phyloP scores from a whole-genome alignment of 2,113 vertebrate species.

The Anoplopoma fimbria region DNA sequence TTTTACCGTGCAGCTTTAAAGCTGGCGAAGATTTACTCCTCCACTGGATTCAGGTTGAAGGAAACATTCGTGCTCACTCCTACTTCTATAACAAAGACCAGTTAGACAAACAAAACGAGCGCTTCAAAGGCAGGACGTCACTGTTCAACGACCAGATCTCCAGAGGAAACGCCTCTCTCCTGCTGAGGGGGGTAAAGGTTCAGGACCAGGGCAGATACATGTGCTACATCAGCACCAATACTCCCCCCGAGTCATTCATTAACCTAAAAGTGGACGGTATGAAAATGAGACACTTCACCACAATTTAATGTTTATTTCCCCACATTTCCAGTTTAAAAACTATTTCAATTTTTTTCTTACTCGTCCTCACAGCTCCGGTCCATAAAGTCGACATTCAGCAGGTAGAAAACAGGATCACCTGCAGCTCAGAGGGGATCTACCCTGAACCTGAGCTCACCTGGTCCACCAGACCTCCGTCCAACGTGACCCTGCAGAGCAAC shows the following conservation, averaged over 20 bases:
- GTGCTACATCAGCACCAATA: conserved; percentile 67
- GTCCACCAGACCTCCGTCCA: background rate
- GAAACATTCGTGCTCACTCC: conserved; percentile 61
- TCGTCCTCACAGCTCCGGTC: conserved; percentile 73
- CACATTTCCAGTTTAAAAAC: no score
- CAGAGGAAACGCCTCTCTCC: conserved; percentile 81
- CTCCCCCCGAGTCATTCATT: conserved; percentile 20
- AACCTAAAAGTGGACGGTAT: conserved; percentile 57
- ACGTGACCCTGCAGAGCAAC: background rate
- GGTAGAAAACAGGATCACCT: conserved; percentile 51
- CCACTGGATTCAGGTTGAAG: conserved; percentile 75
- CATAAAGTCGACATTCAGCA: conserved; percentile 46
- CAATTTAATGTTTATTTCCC: no score
- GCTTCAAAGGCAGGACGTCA: conserved; percentile 73
- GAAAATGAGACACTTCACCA: no score
- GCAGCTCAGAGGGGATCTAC: conserved; percentile 66
- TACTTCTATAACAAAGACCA: conserved; percentile 73
- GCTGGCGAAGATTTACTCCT: conserved; percentile 61
- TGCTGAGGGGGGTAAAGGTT: conserved; percentile 46
- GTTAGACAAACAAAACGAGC: background rate
- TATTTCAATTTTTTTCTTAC: no score
- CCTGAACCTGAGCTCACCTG: conserved; percentile 70
- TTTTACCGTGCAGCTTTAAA: conserved; percentile 77
- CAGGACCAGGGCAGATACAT: conserved; percentile 75
- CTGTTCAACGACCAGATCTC: conserved; percentile 70